Percentiles rank a stretch among this genome's conserved stretches.
Conservation (phyloP, 2,113 vertebrate species). For the Rhinichthys klamathensis region DNA sequence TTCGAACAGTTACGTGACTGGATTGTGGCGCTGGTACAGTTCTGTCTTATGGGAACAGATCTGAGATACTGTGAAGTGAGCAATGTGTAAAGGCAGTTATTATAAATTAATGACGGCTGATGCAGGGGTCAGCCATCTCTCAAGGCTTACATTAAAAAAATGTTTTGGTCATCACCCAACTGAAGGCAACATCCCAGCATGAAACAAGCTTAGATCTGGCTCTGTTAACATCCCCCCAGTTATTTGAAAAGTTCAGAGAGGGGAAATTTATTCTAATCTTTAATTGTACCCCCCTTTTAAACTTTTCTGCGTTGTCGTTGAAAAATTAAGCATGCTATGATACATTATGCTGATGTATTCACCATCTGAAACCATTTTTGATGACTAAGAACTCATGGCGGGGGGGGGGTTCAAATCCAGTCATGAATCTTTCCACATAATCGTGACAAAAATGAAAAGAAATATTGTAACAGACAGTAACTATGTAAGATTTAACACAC, state of each 20-base stretch:
- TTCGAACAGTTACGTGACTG: conserved; percentile 29
- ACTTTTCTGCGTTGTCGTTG: conserved; percentile 24
- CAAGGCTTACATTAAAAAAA: conserved; percentile 25
- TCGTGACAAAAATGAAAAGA: conserved; percentile 1
- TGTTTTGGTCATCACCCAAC: conserved; percentile 33
- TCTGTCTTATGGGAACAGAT: conserved; percentile 14
- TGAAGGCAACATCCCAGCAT: neutral
- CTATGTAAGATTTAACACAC: neutral
- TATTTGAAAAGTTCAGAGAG: conserved; percentile 11
- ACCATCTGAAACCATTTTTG: neutral
- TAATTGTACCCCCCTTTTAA: conserved; percentile 12
- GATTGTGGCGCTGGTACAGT: conserved; percentile 28
- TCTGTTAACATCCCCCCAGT: neutral
- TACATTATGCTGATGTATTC: conserved; percentile 41
- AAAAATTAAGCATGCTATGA: conserved; percentile 29
- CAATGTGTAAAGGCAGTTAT: conserved; percentile 42
- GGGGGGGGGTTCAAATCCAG: neutral
- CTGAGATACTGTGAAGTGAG: conserved; percentile 29
- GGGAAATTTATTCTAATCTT: conserved; percentile 25
- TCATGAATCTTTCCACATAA: conserved; percentile 36
- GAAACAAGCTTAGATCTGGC: neutral
- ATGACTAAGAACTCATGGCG: conserved; percentile 31
- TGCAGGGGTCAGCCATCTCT: conserved; percentile 50
- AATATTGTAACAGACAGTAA: neutral
- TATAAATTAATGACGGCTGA: conserved; percentile 61